These are phyloP conservation scores for Ochropacha duplaris DNA, from an alignment of 2,888 invertebrate species.

Conservation along the genomic window DNA sequence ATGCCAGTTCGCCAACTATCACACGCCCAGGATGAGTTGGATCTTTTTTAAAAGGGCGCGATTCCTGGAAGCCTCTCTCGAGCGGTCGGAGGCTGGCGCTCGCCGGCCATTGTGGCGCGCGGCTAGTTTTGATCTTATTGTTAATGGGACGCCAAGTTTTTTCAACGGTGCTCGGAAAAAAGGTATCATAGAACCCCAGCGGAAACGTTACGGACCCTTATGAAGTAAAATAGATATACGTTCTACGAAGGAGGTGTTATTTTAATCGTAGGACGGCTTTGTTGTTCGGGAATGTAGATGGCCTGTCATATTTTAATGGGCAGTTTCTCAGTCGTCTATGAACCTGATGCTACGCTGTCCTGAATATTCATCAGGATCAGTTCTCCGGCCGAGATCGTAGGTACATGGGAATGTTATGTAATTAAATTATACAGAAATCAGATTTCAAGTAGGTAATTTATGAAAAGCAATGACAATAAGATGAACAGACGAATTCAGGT, in stretches of 20 bases:
- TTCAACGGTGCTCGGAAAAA: slow-evolving; percentile 76
- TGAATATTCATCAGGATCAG: slow-evolving; percentile 64
- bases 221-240: slow-evolving; percentile 79
- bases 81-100: slow-evolving; percentile 78
- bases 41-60: slow-evolving; percentile 75
- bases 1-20: slow-evolving; percentile 72
- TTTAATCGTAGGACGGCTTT: slow-evolving; percentile 80
- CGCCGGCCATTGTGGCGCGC: slow-evolving; percentile 75
- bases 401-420: slow-evolving; percentile 17
- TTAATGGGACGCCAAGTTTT: slow-evolving; percentile 83
- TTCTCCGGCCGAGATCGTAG: slow-evolving; percentile 15
- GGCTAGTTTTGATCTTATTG: slow-evolving; percentile 83
- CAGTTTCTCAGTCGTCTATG: slow-evolving; percentile 69
- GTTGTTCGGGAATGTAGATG: slow-evolving; percentile 81
- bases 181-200: slow-evolving; percentile 79
- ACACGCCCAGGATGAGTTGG: slow-evolving; percentile 78
- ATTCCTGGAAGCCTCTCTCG: slow-evolving; percentile 75
- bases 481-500: too few relatives aligned
- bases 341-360: slow-evolving; percentile 60
- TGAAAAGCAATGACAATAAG: too few relatives aligned
- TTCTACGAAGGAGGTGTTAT: slow-evolving; percentile 82
- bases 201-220: slow-evolving; percentile 81
- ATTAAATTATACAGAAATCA: not conserved
- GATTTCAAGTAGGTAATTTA: not conserved
- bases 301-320: slow-evolving; percentile 81